A percentile compares a stretch with the other conserved stretches of the same genome.
Evolutionary conservation across 2,797 vertebrate genomes (phyloP).

Genomic region (Siniperca obscura): DNA sequence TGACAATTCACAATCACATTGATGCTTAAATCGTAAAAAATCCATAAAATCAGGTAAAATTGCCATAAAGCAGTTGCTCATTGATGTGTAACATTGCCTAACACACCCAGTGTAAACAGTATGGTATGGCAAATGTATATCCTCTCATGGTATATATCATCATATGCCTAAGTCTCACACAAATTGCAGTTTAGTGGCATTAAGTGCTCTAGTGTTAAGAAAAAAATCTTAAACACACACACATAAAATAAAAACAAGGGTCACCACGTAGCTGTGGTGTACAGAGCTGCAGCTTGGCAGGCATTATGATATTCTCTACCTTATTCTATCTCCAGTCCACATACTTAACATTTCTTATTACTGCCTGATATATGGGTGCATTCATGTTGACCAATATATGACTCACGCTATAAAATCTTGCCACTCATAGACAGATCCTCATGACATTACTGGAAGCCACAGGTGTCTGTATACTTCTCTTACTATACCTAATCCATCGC

Average conservation of each 20-base stretch:
- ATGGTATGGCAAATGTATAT: not conserved
- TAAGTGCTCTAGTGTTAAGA: not conserved
- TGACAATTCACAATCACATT: not conserved
- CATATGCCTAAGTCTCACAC: not conserved
- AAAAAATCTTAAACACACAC: not conserved
- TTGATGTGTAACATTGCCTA: not conserved
- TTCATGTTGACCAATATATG: not conserved
- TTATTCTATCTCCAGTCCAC: not conserved
- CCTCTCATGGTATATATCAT: not conserved
- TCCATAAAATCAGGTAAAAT: not conserved
- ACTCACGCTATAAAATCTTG: not conserved
- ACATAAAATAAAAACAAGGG: not conserved
- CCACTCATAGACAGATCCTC: not conserved
- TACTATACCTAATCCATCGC: not conserved
- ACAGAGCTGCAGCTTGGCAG: not conserved
- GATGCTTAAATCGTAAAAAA: not conserved
- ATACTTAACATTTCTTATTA: conserved; percentile 3
- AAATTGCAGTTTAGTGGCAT: not conserved
- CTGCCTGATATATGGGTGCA: not conserved
- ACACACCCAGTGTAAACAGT: not conserved
- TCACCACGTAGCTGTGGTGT: not conserved
- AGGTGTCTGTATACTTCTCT: not conserved
- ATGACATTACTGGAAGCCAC: not conserved
- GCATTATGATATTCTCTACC: not conserved
- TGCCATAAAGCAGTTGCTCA: not conserved